phyloP scores from a whole-genome alignment of 2,888 invertebrate genomes.

The Cheilosia grossa region DNA sequence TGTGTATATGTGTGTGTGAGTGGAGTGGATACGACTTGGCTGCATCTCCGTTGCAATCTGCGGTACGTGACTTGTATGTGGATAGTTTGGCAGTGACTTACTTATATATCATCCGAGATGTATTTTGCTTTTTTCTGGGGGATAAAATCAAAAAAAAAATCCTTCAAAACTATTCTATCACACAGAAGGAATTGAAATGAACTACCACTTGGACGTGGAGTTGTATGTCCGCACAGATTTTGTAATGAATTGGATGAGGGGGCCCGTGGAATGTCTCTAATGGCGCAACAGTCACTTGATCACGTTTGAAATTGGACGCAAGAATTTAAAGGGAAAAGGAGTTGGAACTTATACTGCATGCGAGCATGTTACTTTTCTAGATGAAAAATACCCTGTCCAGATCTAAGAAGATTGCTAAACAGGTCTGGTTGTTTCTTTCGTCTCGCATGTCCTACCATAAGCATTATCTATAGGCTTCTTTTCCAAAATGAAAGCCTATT shows the following conservation, averaged over 20 bases:
- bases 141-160: conserved; percentile 33
- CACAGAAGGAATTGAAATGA: conserved; percentile 43
- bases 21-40: conserved; percentile 25
- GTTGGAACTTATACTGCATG: too few species aligned
- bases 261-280: not conserved
- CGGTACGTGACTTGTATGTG: conserved; percentile 55
- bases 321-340: too few species aligned
- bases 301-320: conserved; percentile 17
- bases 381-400: too few species aligned
- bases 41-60: conserved; percentile 61
- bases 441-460: too few species aligned
- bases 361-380: too few species aligned
- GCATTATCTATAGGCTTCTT: too few species aligned
- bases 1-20: conserved; percentile 13
- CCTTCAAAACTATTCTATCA: conserved; percentile 37
- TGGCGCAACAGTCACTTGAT: conserved; percentile 9
- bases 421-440: too few species aligned
- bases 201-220: conserved; percentile 20
- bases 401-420: too few species aligned
- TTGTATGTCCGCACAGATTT: conserved; percentile 31
- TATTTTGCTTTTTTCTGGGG: not conserved
- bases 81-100: conserved; percentile 34
- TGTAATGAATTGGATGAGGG: conserved; percentile 23
- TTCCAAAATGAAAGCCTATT: too few species aligned
- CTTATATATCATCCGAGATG: conserved; percentile 33